Evolutionary conservation across 2,797 vertebrate species (phyloP), one percentile per base, ranked within the genome.

Genomic region (Delichon dasypus): DNA sequence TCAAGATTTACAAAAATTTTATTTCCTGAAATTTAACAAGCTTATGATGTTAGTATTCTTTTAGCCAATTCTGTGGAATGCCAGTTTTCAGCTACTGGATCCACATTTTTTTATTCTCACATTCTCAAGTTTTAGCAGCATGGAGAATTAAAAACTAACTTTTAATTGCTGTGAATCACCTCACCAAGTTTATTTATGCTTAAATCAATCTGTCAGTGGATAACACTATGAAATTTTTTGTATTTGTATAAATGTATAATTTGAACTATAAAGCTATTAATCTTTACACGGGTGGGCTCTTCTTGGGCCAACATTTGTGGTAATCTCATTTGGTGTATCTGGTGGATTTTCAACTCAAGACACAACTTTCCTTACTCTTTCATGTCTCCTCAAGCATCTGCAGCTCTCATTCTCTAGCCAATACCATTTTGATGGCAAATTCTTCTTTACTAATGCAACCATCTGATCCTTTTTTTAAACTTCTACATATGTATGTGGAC

Each of bases 121-220:
- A 64, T 88, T 95, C 89, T 96, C 66, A 81, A 50, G 26, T 92
- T 95, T 85, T 83, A 89, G 22, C 21, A 87, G 29, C 3, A 62
- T 6, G 34, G 20, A 89, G 55, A 92, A 79, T 6, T 53, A 83
- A 73, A 73, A 79, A 25, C 17, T 29, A 74, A 68, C 36, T 88
- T 87, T 60, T 67, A 58, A 58, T 66, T 89, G 27, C 47, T 18
- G 4, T 36, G 68, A 50, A 93, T 83, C 75, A 94, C 48, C 54
- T 86, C 64, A 70, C 8, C 11, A 51, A 70, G 17, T 47, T 83
- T 76, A 66, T 58, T 85, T 67, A 62, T 51, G 38, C 13, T 53
- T 89, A 84, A 89, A 83, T 70, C 51, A 70, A 19, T 26, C 13
- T 73, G 21, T 53, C 77, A 64, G 26, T 47, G 54, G 16, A 38